phyloP scores from a whole-genome alignment of 2,888 invertebrate genomes.

The Brachyopa scutellaris region DNA sequence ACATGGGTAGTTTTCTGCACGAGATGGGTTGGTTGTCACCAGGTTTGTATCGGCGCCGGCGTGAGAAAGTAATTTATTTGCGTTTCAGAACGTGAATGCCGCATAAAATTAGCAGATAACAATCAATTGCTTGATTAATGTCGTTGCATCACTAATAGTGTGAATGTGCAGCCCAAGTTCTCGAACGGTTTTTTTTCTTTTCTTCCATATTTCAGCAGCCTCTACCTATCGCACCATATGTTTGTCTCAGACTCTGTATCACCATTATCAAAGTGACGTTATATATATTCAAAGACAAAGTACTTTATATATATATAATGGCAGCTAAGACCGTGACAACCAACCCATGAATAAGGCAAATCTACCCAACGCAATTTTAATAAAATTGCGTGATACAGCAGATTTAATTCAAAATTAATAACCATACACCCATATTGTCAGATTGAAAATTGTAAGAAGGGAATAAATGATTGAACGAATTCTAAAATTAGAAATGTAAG shows the following conservation, averaged over 20 bases:
- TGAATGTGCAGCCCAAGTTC: no score
- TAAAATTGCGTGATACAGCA: neutral
- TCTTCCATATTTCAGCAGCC: no score
- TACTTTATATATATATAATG: neutral
- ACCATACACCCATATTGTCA: conserved; percentile 2
- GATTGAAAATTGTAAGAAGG: neutral
- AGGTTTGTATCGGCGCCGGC: neutral
- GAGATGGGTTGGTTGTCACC: conserved; percentile 9
- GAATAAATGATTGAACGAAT: conserved; percentile 13
- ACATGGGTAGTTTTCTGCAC: neutral
- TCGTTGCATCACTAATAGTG: no score
- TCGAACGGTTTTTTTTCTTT: no score
- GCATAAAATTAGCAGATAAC: no score
- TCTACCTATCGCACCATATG: no score
- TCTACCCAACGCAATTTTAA: no score
- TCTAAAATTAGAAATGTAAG: conserved; percentile 29
- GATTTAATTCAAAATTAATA: neutral
- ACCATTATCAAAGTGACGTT: no score
- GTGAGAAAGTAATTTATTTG: neutral
- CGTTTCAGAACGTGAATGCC: no score
- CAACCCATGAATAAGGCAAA: neutral
- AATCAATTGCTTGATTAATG: no score
- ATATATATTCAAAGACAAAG: no score
- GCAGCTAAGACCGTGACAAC: neutral
- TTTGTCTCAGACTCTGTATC: no score